These are phyloP conservation scores for Nomada goodeniana DNA, from an alignment of 2,888 invertebrate species.

Conservation along the genomic window DNA sequence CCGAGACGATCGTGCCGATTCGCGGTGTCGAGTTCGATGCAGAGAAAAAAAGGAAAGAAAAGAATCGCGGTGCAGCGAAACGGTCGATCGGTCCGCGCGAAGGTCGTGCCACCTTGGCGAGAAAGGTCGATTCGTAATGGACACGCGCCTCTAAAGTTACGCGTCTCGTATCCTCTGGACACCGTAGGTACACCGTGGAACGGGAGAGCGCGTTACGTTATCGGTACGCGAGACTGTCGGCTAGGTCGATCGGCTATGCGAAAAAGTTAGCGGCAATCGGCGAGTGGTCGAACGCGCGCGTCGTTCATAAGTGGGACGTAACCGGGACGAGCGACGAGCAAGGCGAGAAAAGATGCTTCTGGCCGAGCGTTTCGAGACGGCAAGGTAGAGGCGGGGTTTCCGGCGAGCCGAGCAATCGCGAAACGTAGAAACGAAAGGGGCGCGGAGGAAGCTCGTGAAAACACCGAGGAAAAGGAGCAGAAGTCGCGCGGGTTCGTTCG, in stretches of 20 bases:
- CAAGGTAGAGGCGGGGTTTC: slow-evolving; percentile 46
- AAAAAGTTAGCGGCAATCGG: neutral
- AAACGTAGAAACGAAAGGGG: neutral
- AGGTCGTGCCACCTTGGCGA: neutral
- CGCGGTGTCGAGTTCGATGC: slow-evolving; percentile 57
- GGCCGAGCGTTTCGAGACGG: slow-evolving; percentile 26
- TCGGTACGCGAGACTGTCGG: neutral
- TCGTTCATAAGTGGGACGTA: slow-evolving; percentile 16
- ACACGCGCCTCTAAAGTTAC: slow-evolving; percentile 49
- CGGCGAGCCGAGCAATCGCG: slow-evolving; percentile 2
- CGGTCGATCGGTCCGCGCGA: neutral
- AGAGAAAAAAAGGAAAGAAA: neutral
- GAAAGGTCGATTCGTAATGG: slow-evolving; percentile 49
- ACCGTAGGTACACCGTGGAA: neutral
- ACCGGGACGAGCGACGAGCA: slow-evolving; percentile 1
- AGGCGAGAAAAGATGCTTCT: slow-evolving; percentile 13
- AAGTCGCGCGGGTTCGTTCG: neutral
- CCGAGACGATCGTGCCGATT: neutral
- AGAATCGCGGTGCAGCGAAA: neutral
- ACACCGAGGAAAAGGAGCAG: neutral
- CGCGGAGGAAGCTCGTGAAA: slow-evolving; percentile 19
- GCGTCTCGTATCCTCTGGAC: neutral
- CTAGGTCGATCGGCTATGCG: neutral
- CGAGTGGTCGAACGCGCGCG: neutral
- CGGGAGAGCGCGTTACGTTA: slow-evolving; percentile 12